Evolutionary conservation across 2,113 vertebrate species (phyloP).

Genomic region (Tupaia chinensis): DNA sequence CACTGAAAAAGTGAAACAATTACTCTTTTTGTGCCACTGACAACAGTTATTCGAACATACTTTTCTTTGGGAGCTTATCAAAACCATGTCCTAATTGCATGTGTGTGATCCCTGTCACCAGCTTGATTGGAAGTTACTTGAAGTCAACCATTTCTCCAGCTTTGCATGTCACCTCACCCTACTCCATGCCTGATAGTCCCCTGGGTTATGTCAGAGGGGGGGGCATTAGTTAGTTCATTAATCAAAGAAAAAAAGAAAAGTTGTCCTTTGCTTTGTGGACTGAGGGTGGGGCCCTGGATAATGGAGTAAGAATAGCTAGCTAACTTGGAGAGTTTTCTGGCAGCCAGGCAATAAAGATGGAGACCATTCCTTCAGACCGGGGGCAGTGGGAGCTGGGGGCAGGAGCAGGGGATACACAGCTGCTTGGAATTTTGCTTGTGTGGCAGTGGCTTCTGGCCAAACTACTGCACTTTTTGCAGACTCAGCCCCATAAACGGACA

Average conservation of each 20-base stretch:
- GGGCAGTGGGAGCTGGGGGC: not conserved
- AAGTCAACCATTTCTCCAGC: not conserved
- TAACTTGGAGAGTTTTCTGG: not conserved
- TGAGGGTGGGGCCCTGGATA: not conserved
- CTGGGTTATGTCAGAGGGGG: not conserved
- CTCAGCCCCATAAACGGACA: constrained; percentile 43
- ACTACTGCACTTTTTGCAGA: constrained; percentile 54
- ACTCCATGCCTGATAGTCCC: not conserved
- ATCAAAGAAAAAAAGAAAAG: not conserved
- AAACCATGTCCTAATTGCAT: not conserved
- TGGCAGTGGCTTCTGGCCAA: constrained; percentile 52
- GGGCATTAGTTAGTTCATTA: not conserved
- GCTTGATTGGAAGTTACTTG: not conserved
- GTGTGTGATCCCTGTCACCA: not conserved
- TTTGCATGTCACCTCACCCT: not conserved
- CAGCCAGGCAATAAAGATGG: not conserved
- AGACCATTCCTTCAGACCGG: not conserved
- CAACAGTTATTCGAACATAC: not conserved
- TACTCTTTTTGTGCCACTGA: not conserved
- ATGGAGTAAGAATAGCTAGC: not conserved
- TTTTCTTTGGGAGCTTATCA: not conserved
- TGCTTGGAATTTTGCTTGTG: constrained; percentile 60
- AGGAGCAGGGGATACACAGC: not conserved
- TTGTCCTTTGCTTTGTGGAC: not conserved
- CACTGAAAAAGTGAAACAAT: not conserved